phyloP scores from a whole-genome alignment of 1,140 invertebrate species.

The Drosophila baimaii region DNA sequence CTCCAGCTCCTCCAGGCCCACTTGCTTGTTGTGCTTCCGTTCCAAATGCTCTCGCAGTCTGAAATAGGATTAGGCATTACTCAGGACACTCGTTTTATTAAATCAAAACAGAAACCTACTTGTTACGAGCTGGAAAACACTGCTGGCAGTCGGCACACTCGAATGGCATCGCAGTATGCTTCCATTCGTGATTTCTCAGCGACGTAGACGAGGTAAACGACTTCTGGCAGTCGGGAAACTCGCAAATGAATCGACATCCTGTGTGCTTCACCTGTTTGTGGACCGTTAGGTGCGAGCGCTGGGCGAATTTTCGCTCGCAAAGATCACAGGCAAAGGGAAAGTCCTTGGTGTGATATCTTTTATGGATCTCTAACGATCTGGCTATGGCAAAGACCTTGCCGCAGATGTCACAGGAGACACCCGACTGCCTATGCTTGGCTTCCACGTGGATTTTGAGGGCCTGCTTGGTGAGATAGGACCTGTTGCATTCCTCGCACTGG shows the following conservation, averaged over 20 bases:
- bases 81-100: not conserved
- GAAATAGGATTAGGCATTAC: constrained; percentile 3
- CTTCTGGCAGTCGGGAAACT: constrained; percentile 51
- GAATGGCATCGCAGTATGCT: constrained; percentile 66
- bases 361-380: constrained; percentile 87
- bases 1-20: constrained; percentile 48
- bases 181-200: constrained; percentile 61
- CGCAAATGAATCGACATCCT: constrained; percentile 54
- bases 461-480: constrained; percentile 54
- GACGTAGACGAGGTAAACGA: constrained; percentile 62
- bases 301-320: constrained; percentile 91
- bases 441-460: constrained; percentile 55
- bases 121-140: constrained; percentile 60
- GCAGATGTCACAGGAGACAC: constrained; percentile 83
- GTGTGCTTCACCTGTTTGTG: constrained; percentile 60
- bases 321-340: constrained; percentile 90
- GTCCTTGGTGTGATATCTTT: constrained; percentile 87
- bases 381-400: constrained; percentile 85
- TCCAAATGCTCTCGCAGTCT: constrained; percentile 57
- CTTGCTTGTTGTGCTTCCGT: constrained; percentile 44
- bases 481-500: constrained; percentile 45
- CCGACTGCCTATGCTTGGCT: constrained; percentile 42
- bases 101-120: constrained; percentile 43
- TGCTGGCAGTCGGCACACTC: constrained; percentile 60
- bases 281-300: constrained; percentile 82